A percentile compares a stretch with the other conserved stretches of the same genome.
Conservation (phyloP, 2,797 vertebrate genomes). For the Clarias fuscus region DNA sequence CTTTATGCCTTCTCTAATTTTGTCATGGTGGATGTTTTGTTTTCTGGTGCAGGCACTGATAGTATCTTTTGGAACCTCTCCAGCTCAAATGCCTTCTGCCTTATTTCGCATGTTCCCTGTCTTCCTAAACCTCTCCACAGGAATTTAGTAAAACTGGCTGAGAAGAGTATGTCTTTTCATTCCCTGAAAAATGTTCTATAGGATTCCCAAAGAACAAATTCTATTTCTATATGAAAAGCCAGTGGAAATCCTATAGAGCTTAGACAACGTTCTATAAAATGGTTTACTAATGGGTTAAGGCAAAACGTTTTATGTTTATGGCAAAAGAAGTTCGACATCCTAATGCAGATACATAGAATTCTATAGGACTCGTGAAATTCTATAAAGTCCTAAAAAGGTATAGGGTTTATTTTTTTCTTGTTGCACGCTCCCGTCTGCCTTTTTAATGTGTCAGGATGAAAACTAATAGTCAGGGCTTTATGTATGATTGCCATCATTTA, state of each 20-base stretch:
- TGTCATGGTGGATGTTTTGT: slow-evolving; percentile 58
- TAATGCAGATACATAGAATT: too few relatives aligned
- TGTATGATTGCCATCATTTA: slow-evolving; percentile 73
- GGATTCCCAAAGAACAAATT: too few relatives aligned
- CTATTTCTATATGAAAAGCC: too few relatives aligned
- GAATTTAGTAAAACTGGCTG: slow-evolving; percentile 37
- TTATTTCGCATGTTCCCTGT: slow-evolving; percentile 31
- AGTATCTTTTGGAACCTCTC: slow-evolving; percentile 64
- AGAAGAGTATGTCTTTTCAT: slow-evolving; percentile 33
- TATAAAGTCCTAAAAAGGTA: too few relatives aligned
- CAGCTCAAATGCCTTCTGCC: slow-evolving; percentile 61
- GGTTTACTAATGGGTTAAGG: too few relatives aligned
- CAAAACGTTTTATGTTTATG: too few relatives aligned
- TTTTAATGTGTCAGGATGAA: slow-evolving; percentile 70
- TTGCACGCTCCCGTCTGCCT: slow-evolving; percentile 57
- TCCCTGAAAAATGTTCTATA: slow-evolving; percentile 6
- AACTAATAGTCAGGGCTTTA: slow-evolving; percentile 71
- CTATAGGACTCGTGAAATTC: too few relatives aligned
- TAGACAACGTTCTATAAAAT: too few relatives aligned
- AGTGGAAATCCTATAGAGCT: too few relatives aligned
- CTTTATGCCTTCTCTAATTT: slow-evolving; percentile 40
- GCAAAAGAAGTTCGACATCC: too few relatives aligned
- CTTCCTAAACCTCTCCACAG: slow-evolving; percentile 26
- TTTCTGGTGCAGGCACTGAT: slow-evolving; percentile 63
- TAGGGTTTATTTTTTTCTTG: too few relatives aligned